These are phyloP conservation scores for Phylloscopus trochiloides DNA, from an alignment of 2,113 vertebrate species.

Conservation along the genomic window DNA sequence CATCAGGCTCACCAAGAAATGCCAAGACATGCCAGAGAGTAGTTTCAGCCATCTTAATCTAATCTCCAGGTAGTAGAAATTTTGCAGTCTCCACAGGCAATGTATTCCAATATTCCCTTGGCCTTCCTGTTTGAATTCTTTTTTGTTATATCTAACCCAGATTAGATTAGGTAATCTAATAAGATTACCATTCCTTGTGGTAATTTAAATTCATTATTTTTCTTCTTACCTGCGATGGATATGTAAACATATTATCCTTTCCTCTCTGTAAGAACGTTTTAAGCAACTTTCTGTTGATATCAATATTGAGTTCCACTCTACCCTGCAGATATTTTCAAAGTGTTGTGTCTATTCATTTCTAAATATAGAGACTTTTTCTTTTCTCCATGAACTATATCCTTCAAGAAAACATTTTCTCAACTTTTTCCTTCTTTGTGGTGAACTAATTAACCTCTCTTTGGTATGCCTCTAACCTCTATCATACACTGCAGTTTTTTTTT, in stretches of 20 bases:
- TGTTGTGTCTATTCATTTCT: background rate
- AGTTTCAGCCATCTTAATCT: background rate
- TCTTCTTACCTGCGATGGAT: background rate
- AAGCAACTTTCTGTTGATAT: background rate
- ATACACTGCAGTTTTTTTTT: background rate
- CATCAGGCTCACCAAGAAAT: background rate
- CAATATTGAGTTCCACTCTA: background rate
- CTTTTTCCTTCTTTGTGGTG: background rate
- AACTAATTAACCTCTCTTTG: background rate
- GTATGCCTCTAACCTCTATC: background rate
- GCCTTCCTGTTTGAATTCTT: background rate
- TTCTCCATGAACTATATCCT: background rate
- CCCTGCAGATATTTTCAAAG: background rate
- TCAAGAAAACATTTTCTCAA: background rate
- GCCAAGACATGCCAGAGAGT: background rate
- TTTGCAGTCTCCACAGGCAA: background rate
- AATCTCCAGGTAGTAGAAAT: background rate
- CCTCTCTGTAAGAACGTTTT: background rate
- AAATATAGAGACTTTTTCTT: background rate
- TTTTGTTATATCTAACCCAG: background rate
- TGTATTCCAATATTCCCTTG: background rate
- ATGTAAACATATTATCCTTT: background rate
- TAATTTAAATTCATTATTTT: background rate
- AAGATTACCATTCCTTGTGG: background rate
- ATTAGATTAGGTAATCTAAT: no score